Percentiles rank a stretch among this genome's conserved stretches.
Conservation (phyloP, 2,888 invertebrate species). For the Yponomeuta plumbellus region DNA sequence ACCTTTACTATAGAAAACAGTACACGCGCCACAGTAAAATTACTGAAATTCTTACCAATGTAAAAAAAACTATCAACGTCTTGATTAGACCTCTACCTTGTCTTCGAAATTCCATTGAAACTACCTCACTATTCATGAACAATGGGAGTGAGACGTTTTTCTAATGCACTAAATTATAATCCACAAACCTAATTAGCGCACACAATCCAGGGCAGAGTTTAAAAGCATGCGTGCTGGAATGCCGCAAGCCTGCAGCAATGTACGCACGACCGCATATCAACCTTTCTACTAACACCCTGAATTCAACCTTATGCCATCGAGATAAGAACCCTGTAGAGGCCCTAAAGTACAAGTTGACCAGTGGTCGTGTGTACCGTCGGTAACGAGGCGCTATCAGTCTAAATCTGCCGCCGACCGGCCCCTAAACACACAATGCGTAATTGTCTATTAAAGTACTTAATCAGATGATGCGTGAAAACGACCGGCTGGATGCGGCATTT, state of each 20-base stretch:
- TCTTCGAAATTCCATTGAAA: too few relatives aligned
- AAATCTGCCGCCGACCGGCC: constrained; percentile 39
- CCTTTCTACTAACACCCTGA: too few relatives aligned
- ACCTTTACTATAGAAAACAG: too few relatives aligned
- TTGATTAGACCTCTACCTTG: too few relatives aligned
- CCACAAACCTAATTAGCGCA: background rate
- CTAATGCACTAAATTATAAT: background rate
- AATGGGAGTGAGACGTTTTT: background rate
- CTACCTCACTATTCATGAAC: background rate
- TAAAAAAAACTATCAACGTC: too few relatives aligned
- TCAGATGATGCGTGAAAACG: constrained; percentile 15
- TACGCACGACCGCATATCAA: too few relatives aligned
- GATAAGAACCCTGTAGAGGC: too few relatives aligned
- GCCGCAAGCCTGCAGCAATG: constrained; percentile 19
- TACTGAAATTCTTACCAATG: too few relatives aligned
- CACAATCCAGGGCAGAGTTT: constrained; percentile 1
- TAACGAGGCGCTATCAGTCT: constrained; percentile 53
- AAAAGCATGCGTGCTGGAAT: constrained; percentile 37
- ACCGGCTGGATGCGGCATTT: constrained; percentile 15
- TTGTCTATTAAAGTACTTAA: constrained; percentile 44
- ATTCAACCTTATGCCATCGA: too few relatives aligned
- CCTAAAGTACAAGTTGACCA: too few relatives aligned
- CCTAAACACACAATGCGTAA: constrained; percentile 55
- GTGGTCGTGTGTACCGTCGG: constrained; percentile 6
- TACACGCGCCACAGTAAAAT: too few relatives aligned